Evolutionary conservation across 2,797 vertebrate genomes (phyloP).

Genomic region (Onychomys torridus): DNA sequence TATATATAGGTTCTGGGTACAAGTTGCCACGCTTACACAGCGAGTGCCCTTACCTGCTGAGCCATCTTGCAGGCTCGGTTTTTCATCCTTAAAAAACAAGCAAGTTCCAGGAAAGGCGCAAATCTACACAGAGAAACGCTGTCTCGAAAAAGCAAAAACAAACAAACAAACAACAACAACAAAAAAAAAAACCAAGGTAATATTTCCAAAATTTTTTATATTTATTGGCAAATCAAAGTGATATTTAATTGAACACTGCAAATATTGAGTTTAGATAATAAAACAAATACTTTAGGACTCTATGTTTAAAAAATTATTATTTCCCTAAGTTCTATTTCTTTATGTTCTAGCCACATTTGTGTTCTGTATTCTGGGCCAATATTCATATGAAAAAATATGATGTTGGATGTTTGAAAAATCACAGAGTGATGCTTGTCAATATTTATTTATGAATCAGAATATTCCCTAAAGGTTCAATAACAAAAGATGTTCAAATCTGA

Average conservation of each 20-base stretch:
- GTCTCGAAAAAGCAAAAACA: no score
- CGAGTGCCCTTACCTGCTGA: not conserved
- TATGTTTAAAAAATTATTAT: slow-evolving; percentile 38
- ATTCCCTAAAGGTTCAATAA: slow-evolving; percentile 44
- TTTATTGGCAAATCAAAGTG: slow-evolving; percentile 8
- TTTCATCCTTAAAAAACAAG: slow-evolving; percentile 34
- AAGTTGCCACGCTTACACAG: not conserved
- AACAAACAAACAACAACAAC: no score
- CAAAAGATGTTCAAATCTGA: slow-evolving; percentile 44
- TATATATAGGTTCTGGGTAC: not conserved
- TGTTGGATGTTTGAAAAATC: slow-evolving; percentile 49
- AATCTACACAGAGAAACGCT: no score
- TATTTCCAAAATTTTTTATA: slow-evolving; percentile 9
- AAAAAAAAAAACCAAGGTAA: not conserved
- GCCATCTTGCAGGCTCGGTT: not conserved
- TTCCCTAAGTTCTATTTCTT: slow-evolving; percentile 55
- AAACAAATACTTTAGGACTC: not conserved
- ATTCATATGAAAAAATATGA: slow-evolving; percentile 22
- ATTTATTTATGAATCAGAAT: slow-evolving; percentile 37
- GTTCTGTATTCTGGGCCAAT: slow-evolving; percentile 21
- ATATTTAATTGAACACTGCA: slow-evolving; percentile 2
- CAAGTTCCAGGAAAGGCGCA: no score
- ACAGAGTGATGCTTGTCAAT: slow-evolving; percentile 34
- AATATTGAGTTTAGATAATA: slow-evolving; percentile 21
- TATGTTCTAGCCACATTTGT: not conserved